A percentile compares a stretch with the other conserved stretches of the same genome.
Conservation (phyloP, 2,888 invertebrate genomes). For the Drosophila anomalata region DNA sequence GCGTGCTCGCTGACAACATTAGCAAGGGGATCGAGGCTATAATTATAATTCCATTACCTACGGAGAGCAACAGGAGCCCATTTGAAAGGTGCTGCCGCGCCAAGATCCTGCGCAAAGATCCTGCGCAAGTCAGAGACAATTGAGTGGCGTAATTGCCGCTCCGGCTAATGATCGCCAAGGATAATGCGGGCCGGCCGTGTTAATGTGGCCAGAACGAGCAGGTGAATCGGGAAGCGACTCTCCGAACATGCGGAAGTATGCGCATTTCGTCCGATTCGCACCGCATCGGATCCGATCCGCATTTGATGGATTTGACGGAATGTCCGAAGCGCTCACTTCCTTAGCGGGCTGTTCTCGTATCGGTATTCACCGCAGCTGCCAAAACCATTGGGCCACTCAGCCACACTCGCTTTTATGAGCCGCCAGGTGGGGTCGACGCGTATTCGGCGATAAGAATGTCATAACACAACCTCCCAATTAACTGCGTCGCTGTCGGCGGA, state of each 20-base stretch:
- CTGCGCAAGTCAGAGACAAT: constrained; percentile 69
- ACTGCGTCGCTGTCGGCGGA: constrained; percentile 49
- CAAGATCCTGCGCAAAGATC: constrained; percentile 70
- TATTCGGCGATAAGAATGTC: constrained; percentile 71
- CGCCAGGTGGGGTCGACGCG: constrained; percentile 48
- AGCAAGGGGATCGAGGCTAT: constrained; percentile 76
- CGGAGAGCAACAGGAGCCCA: constrained; percentile 40
- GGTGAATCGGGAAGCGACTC: constrained; percentile 64
- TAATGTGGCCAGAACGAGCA: constrained; percentile 64
- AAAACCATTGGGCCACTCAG: neutral
- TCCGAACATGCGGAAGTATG: constrained; percentile 71
- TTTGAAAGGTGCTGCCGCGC: constrained; percentile 58
- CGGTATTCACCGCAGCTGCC: constrained; percentile 50
- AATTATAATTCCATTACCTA: constrained; percentile 82
- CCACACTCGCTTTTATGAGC: constrained; percentile 24
- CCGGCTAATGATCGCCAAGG: constrained; percentile 68
- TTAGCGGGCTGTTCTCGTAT: neutral
- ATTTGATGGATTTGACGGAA: constrained; percentile 47
- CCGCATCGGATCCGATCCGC: constrained; percentile 48
- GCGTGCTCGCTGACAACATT: constrained; percentile 74
- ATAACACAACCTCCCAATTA: constrained; percentile 80
- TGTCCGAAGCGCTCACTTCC: constrained; percentile 32
- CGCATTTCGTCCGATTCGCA: constrained; percentile 67
- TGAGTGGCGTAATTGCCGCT: constrained; percentile 72
- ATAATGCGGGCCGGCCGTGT: constrained; percentile 71